Conservation (phyloP, 2,888 invertebrate species). For the Philopedon plagiatum region DNA sequence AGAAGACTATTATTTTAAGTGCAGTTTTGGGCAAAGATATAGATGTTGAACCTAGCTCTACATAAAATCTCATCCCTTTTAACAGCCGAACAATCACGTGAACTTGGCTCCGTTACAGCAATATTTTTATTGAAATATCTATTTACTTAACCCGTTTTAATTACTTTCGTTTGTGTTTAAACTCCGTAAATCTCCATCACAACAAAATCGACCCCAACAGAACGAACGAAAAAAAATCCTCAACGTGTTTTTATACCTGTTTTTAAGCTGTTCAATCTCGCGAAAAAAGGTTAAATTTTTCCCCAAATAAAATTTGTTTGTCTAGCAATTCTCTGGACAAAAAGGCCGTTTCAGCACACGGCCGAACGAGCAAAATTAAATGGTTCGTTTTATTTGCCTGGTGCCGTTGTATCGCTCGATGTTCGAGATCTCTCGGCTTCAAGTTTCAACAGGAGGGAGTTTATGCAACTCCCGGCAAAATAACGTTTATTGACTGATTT, state of each 20-base stretch:
- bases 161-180: too few relatives aligned
- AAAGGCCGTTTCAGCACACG: conserved; percentile 29
- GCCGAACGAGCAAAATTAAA: conserved; percentile 35
- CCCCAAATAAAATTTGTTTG: conserved; percentile 36
- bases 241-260: conserved; percentile 3
- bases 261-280: conserved; percentile 19
- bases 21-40: too few relatives aligned
- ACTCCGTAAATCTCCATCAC: too few relatives aligned
- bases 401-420: conserved; percentile 26
- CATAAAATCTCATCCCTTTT: too few relatives aligned
- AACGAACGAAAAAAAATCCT: neutral
- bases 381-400: conserved; percentile 37
- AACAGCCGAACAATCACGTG: too few relatives aligned
- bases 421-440: conserved; percentile 25
- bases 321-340: conserved; percentile 39
- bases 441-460: conserved; percentile 24
- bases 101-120: too few relatives aligned
- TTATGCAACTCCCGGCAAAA: neutral
- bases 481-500: neutral
- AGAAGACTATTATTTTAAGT: too few relatives aligned
- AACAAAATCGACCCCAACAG: neutral
- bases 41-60: too few relatives aligned
- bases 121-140: too few relatives aligned
- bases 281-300: conserved; percentile 30
- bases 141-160: too few relatives aligned